Evolutionary conservation across 1,140 invertebrate species (phyloP).

Genomic region (Drosophila novamexicana): DNA sequence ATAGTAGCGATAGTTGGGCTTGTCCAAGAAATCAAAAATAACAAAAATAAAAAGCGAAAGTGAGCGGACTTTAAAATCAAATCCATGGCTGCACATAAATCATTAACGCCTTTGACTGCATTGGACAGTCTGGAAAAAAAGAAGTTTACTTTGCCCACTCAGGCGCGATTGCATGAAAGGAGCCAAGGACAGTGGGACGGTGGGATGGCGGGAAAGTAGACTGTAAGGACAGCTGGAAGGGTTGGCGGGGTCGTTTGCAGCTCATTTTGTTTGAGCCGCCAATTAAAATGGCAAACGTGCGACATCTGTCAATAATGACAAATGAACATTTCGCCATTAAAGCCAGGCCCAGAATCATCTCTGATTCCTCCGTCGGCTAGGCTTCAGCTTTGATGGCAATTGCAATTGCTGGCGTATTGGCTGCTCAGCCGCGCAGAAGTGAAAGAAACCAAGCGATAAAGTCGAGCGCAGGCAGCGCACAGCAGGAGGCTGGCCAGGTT

Average conservation of each 20-base stretch:
- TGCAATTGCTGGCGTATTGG: conserved; percentile 27
- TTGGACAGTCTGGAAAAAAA: conserved; percentile 58
- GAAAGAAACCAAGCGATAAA: conserved; percentile 27
- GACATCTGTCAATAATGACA: conserved; percentile 81
- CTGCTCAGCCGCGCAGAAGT: conserved; percentile 24
- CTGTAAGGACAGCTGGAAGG: conserved; percentile 3
- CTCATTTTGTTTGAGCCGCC: conserved; percentile 78
- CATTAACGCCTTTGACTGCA: conserved; percentile 75
- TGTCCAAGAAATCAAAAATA: not conserved
- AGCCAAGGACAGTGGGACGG: not conserved
- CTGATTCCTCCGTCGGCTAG: not conserved
- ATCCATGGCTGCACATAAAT: conserved; percentile 73
- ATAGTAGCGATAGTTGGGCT: conserved; percentile 6
- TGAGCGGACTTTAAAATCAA: conserved; percentile 68
- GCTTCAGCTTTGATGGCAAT: conserved; percentile 26
- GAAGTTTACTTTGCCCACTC: conserved; percentile 55
- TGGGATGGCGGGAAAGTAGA: conserved; percentile 1
- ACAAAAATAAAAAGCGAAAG: not conserved
- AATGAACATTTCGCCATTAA: conserved; percentile 74
- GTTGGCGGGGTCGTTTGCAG: conserved; percentile 47
- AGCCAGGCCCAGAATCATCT: not conserved
- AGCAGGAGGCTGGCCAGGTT: not conserved
- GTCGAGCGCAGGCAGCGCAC: conserved; percentile 10
- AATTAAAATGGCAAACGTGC: conserved; percentile 80
- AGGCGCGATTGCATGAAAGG: conserved; percentile 29